Evolutionary conservation across 2,113 vertebrate species (phyloP), one percentile per base, ranked within the genome.

Genomic region (Acrocephalus arundinaceus): DNA sequence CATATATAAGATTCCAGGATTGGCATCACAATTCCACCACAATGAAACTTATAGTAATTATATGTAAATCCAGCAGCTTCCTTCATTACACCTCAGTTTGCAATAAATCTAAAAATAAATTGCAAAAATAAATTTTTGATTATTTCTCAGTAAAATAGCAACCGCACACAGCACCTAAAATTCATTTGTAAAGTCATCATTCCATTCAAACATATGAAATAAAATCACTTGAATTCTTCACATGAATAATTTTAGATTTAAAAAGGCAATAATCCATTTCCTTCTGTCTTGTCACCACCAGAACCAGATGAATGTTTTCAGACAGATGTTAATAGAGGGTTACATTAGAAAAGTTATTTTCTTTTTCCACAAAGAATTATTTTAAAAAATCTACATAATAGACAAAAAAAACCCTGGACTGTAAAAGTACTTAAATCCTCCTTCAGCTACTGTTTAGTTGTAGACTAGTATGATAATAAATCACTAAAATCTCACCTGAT

Each of bases 371-470:
- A 49, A 59, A 66, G 6, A 59, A 30, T 55, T 89, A 39, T 57
- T 91, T 85, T 46, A 52, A 45, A 48, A 90, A 67, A n/a, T 54
- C 18, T 54, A 58, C 27, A 10, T 37, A 67, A 62, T 1, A 35
- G 18, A n/a, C 5, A 3, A 6, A 20, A 54, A 45, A 43, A n/a
- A 2, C 0, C 1, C 2, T 6, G 45, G 28, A 6, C 6, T 71
- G 52, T 49, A 54, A 67, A 81, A 91, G 58, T 23, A 43, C 11
- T 10, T 75, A 59, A 72, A 35, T 61, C 13, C 2, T 72, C 27
- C 45, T 87, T 61, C 54, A 87, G 4, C 4, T 19, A 66, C 23
- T 31, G 22, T 72, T 86, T 72, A 45, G 13, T 3, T 52, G 4
- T 19, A 68, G 52, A 48, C 8, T 10, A 10, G 11, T 65, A 45